These are phyloP conservation scores for Ctenomys sociabilis DNA, from an alignment of 2,113 vertebrate species.

Conservation along the genomic window DNA sequence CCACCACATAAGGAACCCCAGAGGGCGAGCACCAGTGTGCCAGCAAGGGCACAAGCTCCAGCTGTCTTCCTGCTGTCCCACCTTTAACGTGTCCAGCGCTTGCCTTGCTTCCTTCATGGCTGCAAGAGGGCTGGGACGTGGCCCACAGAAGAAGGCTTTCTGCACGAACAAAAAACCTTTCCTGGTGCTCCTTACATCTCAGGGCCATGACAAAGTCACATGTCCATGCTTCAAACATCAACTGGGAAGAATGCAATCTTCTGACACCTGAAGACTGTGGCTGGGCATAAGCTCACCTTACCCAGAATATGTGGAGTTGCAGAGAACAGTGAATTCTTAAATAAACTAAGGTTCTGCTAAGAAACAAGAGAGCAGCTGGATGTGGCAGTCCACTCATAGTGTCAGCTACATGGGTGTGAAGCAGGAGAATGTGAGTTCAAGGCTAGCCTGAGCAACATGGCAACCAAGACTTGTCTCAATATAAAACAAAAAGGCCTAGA, in stretches of 20 bases:
- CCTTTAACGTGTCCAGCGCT: accelerated
- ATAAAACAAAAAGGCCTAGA: background rate
- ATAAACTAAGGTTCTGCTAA: background rate
- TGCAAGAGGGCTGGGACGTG: background rate
- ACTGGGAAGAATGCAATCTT: background rate
- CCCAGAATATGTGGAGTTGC: background rate
- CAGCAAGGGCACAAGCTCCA: background rate
- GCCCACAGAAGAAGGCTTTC: background rate
- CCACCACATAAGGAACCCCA: background rate
- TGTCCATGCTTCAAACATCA: background rate
- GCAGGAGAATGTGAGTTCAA: background rate
- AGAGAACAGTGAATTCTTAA: background rate
- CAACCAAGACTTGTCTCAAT: background rate
- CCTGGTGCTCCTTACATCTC: background rate
- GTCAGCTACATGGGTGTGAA: background rate
- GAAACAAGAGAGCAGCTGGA: background rate
- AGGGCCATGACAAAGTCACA: background rate
- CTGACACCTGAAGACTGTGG: background rate
- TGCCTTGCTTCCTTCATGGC: background rate
- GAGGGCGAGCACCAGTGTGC: background rate
- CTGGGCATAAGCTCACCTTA: background rate
- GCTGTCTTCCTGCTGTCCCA: background rate
- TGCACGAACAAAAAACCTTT: background rate
- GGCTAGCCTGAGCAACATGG: background rate
- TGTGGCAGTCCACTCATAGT: background rate